A percentile compares a stretch with the other conserved stretches of the same genome.
These are phyloP conservation scores for Microtus pennsylvanicus DNA, from an alignment of 2,113 vertebrate species.

Conservation along the genomic window DNA sequence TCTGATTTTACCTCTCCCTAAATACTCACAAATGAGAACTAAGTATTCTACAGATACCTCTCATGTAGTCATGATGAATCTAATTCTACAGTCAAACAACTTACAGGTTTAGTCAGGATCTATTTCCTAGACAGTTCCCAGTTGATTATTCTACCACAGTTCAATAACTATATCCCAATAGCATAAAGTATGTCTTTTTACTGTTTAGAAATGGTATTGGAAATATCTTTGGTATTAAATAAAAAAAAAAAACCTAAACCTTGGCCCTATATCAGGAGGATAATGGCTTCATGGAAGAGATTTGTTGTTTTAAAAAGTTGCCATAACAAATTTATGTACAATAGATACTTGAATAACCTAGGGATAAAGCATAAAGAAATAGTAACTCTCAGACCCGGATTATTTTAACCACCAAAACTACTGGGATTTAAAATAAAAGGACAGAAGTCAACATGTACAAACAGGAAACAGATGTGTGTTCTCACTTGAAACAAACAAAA, in stretches of 20 bases:
- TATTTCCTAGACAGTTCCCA: background rate
- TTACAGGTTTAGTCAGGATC: background rate
- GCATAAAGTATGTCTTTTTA: background rate
- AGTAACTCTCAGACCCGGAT: background rate
- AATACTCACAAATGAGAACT: background rate
- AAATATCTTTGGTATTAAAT: constrained; percentile 20
- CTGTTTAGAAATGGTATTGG: background rate
- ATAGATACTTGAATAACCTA: background rate
- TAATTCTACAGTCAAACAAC: background rate
- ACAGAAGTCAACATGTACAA: background rate
- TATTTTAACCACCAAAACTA: constrained; percentile 36
- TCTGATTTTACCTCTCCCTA: background rate
- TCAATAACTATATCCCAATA: background rate
- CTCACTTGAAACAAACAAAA: background rate
- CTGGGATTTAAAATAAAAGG: background rate
- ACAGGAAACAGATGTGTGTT: background rate
- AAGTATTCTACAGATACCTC: background rate
- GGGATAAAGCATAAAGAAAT: constrained; percentile 21
- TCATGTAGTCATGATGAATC: background rate
- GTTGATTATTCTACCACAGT: background rate
- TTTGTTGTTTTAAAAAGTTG: background rate
- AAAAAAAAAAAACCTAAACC: background rate
- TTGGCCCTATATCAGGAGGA: background rate
- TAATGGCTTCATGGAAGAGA: background rate
- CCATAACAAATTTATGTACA: background rate